Percentiles rank a stretch among this genome's conserved stretches.
phyloP scores from a whole-genome alignment of 2,888 invertebrate species.

The Aphidoletes aphidimyza region DNA sequence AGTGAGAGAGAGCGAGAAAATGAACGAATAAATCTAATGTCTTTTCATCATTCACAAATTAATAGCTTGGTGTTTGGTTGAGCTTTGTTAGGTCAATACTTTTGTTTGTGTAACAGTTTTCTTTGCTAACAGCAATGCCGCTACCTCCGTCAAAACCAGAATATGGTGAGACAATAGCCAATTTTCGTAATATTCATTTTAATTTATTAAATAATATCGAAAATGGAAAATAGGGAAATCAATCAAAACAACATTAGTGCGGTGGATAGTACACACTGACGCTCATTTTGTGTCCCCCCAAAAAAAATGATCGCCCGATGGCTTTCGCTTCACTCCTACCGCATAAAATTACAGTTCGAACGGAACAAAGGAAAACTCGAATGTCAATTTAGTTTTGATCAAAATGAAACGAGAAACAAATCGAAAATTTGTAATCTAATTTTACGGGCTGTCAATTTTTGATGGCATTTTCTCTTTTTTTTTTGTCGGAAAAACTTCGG shows the following conservation, averaged over 20 bases:
- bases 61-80: neutral
- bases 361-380: neutral
- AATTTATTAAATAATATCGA: neutral
- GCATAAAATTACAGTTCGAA: too few relatives aligned
- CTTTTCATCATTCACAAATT: neutral
- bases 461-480: conserved; percentile 50
- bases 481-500: neutral
- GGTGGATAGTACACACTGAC: too few relatives aligned
- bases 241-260: neutral
- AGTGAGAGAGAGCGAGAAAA: too few relatives aligned
- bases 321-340: too few relatives aligned
- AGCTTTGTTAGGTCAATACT: neutral
- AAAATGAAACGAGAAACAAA: neutral
- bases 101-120: too few relatives aligned
- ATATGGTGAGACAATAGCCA: too few relatives aligned
- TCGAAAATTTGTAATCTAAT: conserved; percentile 53
- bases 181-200: neutral
- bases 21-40: too few relatives aligned
- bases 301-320: too few relatives aligned
- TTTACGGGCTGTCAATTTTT: conserved; percentile 53
- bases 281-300: too few relatives aligned
- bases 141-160: too few relatives aligned
- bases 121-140: too few relatives aligned
- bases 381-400: conserved; percentile 17
- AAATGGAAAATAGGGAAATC: neutral